Percentiles rank a stretch among this genome's conserved stretches.
These are phyloP conservation scores for Chrysochloris asiatica DNA, from an alignment of 2,113 vertebrate species.

Conservation along the genomic window DNA sequence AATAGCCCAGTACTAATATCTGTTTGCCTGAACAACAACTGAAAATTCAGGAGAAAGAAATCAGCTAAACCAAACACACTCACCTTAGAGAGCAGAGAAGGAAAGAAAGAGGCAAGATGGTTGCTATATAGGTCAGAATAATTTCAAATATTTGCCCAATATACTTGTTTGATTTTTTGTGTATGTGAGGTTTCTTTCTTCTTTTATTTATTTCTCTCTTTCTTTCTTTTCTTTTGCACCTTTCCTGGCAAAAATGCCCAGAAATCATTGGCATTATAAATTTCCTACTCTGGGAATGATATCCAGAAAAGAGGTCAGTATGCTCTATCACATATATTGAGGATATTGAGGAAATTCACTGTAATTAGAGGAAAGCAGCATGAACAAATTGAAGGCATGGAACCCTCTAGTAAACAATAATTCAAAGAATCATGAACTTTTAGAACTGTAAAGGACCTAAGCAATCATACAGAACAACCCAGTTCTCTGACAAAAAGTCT, in stretches of 20 bases:
- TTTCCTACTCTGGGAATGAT: neutral
- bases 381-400: slow-evolving; percentile 44
- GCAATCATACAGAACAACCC: neutral
- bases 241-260: neutral
- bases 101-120: neutral
- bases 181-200: no score
- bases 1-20: neutral
- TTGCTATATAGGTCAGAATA: slow-evolving; percentile 41
- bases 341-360: neutral
- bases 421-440: no score
- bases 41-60: slow-evolving; percentile 40
- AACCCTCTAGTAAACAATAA: no score
- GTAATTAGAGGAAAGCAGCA: neutral
- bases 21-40: slow-evolving; percentile 29
- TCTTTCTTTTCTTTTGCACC: no score
- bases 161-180: neutral
- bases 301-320: slow-evolving; percentile 11
- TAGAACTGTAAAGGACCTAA: no score
- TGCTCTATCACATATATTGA: neutral
- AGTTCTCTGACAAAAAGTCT: slow-evolving; percentile 17
- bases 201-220: no score
- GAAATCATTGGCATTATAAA: neutral
- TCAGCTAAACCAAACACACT: neutral
- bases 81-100: neutral
- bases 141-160: slow-evolving; percentile 11